phyloP scores from a whole-genome alignment of 2,113 vertebrate genomes.

The Nesoenas mayeri region DNA sequence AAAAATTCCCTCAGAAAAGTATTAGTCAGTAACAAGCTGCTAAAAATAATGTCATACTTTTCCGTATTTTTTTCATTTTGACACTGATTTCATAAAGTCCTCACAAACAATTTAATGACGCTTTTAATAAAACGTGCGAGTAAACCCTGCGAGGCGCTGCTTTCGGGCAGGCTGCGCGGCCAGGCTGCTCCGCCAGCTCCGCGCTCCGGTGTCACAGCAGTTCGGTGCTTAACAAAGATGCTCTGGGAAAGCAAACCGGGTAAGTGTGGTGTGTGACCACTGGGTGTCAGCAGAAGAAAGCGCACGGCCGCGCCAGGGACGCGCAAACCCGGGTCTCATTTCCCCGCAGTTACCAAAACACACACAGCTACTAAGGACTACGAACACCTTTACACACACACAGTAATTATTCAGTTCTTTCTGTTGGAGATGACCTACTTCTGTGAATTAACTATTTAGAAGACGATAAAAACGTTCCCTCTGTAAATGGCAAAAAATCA shows the following conservation, averaged over 20 bases:
- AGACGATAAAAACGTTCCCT: neutral
- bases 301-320: neutral
- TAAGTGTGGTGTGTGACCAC: slow-evolving; percentile 42
- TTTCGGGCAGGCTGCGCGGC: neutral
- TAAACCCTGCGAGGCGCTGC: neutral
- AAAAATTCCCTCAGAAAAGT: neutral
- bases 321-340: fast-evolving
- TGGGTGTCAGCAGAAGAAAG: slow-evolving; percentile 79
- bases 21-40: neutral
- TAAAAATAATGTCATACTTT: neutral
- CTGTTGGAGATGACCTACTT: neutral
- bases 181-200: neutral
- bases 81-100: neutral
- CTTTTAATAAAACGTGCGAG: neutral
- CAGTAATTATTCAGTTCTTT: no score
- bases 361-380: slow-evolving; percentile 5
- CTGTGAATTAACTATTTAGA: neutral
- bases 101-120: neutral
- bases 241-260: neutral
- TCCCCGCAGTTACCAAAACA: neutral
- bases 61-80: neutral
- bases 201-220: neutral
- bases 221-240: neutral
- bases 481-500: neutral
- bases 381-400: neutral